phyloP scores from a whole-genome alignment of 2,113 vertebrate genomes.

The Siniperca chuatsi region DNA sequence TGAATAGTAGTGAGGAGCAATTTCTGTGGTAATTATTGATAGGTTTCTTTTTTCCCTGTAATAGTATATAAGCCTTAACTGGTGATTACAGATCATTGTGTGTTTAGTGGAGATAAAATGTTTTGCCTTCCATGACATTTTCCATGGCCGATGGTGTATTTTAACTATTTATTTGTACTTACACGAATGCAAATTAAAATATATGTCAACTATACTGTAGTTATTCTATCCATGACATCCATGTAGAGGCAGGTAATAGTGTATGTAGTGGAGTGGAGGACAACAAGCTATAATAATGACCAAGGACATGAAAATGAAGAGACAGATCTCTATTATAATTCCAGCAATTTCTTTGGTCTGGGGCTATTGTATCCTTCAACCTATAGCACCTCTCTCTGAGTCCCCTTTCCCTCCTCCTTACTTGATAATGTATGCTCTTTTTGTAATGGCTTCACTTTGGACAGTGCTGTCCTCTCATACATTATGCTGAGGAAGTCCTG shows the following conservation, averaged over 20 bases:
- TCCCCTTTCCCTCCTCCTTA: slow-evolving; percentile 2
- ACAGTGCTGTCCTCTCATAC: slow-evolving; percentile 10
- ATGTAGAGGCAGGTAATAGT: neutral
- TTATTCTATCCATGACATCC: neutral
- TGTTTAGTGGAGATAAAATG: neutral
- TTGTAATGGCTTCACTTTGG: slow-evolving; percentile 28
- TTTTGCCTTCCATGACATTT: neutral
- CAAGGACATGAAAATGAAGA: neutral
- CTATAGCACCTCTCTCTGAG: slow-evolving; percentile 12
- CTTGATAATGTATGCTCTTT: slow-evolving; percentile 21
- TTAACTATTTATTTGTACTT: neutral
- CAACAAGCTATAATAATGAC: neutral
- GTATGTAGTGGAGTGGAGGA: neutral
- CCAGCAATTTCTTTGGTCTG: slow-evolving; percentile 5
- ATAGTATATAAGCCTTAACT: neutral
- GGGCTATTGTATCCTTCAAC: slow-evolving; percentile 18
- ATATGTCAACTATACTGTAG: neutral
- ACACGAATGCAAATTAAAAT: neutral
- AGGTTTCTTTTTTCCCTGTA: neutral
- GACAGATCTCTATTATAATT: slow-evolving; percentile 23
- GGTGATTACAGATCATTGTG: neutral
- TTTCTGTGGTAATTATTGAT: slow-evolving; percentile 2
- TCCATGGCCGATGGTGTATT: neutral
- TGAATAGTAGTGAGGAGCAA: neutral
- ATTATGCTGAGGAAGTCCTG: slow-evolving; percentile 37